Evolutionary conservation across 2,888 invertebrate species (phyloP).

Genomic region (Ophonus ardosiacus): DNA sequence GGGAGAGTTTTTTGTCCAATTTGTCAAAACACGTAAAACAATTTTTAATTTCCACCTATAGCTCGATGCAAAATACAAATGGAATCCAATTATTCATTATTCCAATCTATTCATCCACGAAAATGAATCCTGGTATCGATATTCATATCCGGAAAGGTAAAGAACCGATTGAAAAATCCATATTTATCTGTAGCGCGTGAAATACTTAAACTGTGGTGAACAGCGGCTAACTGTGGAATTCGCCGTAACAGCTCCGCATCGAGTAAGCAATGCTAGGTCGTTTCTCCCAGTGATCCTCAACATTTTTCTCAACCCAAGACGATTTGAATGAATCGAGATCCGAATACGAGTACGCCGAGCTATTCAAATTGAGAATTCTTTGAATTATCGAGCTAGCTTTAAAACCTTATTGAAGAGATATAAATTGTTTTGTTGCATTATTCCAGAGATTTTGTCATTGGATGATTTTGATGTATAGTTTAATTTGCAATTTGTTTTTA

Average conservation of each 20-base stretch:
- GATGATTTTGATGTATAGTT: too few relatives aligned
- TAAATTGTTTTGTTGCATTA: too few relatives aligned
- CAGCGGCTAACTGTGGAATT: slow-evolving; percentile 43
- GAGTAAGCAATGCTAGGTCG: slow-evolving; percentile 45
- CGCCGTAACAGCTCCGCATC: slow-evolving; percentile 35
- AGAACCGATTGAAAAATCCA: slow-evolving; percentile 26
- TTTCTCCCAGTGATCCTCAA: background rate
- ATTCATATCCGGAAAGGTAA: slow-evolving; percentile 31
- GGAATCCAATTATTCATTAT: slow-evolving; percentile 6
- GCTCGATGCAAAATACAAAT: background rate
- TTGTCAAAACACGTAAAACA: background rate
- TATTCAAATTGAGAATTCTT: background rate
- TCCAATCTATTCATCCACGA: background rate
- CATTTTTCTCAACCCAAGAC: background rate
- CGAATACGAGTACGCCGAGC: background rate
- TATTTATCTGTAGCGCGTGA: slow-evolving; percentile 35
- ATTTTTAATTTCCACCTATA: background rate
- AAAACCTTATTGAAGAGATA: too few relatives aligned
- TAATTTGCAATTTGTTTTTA: too few relatives aligned
- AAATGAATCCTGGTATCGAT: background rate
- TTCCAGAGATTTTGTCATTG: too few relatives aligned
- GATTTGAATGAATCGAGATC: background rate
- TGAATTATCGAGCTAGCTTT: background rate
- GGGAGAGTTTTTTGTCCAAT: background rate
- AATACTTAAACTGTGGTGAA: slow-evolving; percentile 49